Base-by-base conservation (phyloP, 2,888 invertebrate species). In the Colletes collaris region DNA sequence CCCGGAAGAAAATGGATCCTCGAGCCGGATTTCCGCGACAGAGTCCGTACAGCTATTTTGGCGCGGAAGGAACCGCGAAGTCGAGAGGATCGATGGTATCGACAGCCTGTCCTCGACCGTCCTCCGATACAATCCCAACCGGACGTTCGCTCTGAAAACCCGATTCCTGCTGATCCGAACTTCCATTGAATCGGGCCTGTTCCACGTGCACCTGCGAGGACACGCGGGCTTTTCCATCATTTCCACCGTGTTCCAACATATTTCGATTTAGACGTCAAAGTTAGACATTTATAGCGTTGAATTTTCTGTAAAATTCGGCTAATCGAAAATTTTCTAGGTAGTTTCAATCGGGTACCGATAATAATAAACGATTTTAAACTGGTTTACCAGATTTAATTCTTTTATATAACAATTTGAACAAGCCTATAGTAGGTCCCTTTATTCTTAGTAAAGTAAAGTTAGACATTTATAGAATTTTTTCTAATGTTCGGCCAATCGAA, bases 1-100 rank as follows among this genome's bases (percentile, higher is more conserved):
- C 80, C 74, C 74, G 80, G 74, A 79, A 80, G 80, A 80, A 79
- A 79, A 80, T 80, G 80, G 80, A 79, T 74, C 80, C 74, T 27
- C 69, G 65, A 53, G 37, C 59, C 80, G 80, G 80, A 80, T 79
- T 69, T 80, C 80, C 80, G 80, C 69, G 74, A 70, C 80, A 66
- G 80, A 63, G 66, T 58, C 80, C 46, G 68, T 52, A 35, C 69
- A 58, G 49, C 80, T 49, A 66, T 80, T 79, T 79, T 66, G 60
- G 19, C 68, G 37, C 74, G 80, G 76, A 81, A 81, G 81, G 81
- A 81, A 81, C 81, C 81, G 62, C 76, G 69, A 77, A 80, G 72
- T 79, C 59, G 67, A 58, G 67, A 50, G 68, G 73, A 73, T 70
- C 82, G 81, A 81, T 82, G 82, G 70, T 82, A 82, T 82, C 82